Evolutionary conservation across 2,797 vertebrate genomes (phyloP).

Genomic region (Discoglossus pictus): DNA sequence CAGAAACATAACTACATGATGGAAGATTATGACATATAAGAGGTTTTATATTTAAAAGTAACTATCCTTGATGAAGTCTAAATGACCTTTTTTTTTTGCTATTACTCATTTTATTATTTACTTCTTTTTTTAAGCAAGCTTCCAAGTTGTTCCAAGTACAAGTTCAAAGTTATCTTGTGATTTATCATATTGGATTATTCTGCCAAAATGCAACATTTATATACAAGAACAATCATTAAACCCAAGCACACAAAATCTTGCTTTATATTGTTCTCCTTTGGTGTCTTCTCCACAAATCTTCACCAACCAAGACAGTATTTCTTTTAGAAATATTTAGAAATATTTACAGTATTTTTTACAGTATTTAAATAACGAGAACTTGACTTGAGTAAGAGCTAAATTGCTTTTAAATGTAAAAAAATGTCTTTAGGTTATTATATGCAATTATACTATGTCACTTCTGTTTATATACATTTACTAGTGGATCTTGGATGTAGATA

Average conservation of each 20-base stretch:
- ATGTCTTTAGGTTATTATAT: no score
- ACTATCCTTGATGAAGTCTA: constrained; percentile 12
- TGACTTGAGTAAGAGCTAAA: no score
- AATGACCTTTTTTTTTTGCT: not conserved
- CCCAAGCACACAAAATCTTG: constrained; percentile 29
- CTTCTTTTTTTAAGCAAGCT: not conserved
- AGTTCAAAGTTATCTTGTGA: constrained; percentile 13
- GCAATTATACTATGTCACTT: no score
- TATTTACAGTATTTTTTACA: not conserved
- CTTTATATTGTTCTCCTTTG: constrained; percentile 16
- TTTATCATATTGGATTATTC: constrained; percentile 27
- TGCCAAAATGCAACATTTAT: constrained; percentile 30
- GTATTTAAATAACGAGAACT: no score
- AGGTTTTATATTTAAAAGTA: not conserved
- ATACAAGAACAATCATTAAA: constrained; percentile 27
- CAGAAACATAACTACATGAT: constrained; percentile 18
- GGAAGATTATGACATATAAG: constrained; percentile 19
- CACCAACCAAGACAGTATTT: no score
- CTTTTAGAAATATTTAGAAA: no score
- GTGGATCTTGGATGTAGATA: no score
- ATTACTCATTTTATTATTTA: not conserved
- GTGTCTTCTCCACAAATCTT: constrained; percentile 16
- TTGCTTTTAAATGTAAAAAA: no score
- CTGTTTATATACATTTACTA: no score
- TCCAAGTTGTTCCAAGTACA: constrained; percentile 1